phyloP scores from a whole-genome alignment of 2,797 vertebrate species.

The Cercopithecus diana region DNA sequence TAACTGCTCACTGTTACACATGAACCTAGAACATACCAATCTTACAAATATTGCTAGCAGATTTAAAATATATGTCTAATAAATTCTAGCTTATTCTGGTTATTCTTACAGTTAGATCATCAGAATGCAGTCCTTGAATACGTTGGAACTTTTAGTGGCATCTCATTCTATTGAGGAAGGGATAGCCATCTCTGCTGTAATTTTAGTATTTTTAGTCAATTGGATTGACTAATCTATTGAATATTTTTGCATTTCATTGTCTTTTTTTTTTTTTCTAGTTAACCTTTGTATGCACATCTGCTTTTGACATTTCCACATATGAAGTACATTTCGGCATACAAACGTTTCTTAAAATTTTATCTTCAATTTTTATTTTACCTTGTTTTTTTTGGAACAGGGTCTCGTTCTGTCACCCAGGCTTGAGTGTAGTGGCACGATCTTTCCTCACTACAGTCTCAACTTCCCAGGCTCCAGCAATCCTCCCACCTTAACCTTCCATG shows the following conservation, averaged over 20 bases:
- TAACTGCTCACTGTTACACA: not conserved
- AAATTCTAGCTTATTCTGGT: not conserved
- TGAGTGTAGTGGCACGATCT: not conserved
- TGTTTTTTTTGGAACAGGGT: not conserved
- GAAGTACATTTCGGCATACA: slow-evolving; percentile 1
- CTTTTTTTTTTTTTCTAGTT: slow-evolving; percentile 13
- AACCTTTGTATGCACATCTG: not conserved
- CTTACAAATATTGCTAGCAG: not conserved
- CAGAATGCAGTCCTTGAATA: not conserved
- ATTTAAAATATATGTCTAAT: not conserved
- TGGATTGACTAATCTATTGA: not conserved
- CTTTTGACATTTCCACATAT: not conserved
- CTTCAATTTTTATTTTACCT: not conserved
- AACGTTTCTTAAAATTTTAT: not conserved
- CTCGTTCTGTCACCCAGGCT: not conserved
- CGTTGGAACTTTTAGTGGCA: not conserved
- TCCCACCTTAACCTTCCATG: not conserved
- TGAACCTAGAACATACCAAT: not conserved
- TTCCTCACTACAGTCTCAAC: not conserved
- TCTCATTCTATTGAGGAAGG: not conserved
- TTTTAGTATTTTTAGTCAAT: not conserved
- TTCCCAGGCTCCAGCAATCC: not conserved
- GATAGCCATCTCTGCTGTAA: not conserved
- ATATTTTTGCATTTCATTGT: not conserved
- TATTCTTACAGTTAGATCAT: not conserved